Evolutionary conservation across 2,113 vertebrate species (phyloP), one percentile per base, ranked within the genome.

Genomic region (Zingel zingel): DNA sequence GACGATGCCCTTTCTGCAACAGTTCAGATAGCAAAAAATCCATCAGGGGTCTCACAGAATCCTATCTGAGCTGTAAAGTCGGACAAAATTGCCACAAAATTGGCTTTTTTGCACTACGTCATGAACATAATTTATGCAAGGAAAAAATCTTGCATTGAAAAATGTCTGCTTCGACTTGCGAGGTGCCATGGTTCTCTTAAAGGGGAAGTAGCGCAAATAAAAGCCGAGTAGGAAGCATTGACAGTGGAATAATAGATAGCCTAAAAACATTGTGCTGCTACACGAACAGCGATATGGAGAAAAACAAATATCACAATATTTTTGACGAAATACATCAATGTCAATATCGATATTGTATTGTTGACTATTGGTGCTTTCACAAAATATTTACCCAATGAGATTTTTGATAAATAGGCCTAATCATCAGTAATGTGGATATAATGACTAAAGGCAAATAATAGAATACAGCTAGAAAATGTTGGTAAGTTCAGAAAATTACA

Each of bases 91-190:
- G 93, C 93, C 94, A 93, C 88, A 96, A 97, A 95, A 95, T 95
- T 96, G 96, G 94, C 96, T 96, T 97, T 97, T 97, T 96, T 94
- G 95, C 95, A 96, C 97, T 98, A 97, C 97, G 97, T 98, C 97
- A 98, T 97, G 96, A 98, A 96, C 97, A 98, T 98, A 98, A 98
- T 98, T 98, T 98, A 98, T 98, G 97, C 97, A 97, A 95, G 96
- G 86, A 95, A 96, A 43, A 93, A 96, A 96, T 95, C 95, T 97
- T 95, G 96, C 97, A 96, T 95, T 95, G 96, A 94, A 96, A 95
- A 95, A 95, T 90, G 93, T 94, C 93, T 90, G 91, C 90, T 94
- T 90, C 88, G 93, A 94, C 88, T 88, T 88, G 83, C 94, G 93
- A 86, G 86, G 91, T 87, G 89, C 92, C 74, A 33, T 93, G 94